phyloP scores from a whole-genome alignment of 1,140 invertebrate species.

The Sipha flava region DNA sequence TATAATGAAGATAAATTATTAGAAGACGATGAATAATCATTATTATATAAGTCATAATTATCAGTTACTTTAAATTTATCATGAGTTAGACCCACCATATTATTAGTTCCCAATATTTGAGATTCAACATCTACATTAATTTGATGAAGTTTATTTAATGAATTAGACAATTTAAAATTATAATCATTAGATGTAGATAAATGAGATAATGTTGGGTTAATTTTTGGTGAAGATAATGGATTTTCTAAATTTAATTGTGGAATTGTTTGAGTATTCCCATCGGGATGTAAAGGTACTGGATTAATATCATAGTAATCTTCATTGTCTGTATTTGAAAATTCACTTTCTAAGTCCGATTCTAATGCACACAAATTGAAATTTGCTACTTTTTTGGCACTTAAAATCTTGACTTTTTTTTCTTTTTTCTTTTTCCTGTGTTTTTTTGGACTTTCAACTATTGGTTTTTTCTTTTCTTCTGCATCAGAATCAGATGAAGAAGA shows the following conservation, averaged over 20 bases:
- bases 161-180: not conserved
- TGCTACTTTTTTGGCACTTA: constrained; percentile 22
- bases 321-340: constrained; percentile 17
- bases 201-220: not conserved
- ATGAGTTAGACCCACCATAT: not conserved
- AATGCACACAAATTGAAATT: constrained; percentile 20
- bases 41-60: not conserved
- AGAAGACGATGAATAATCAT: not conserved
- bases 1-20: not conserved
- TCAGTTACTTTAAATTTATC: not conserved
- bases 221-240: not conserved
- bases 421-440: constrained; percentile 20
- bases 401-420: constrained; percentile 7
- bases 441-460: constrained; percentile 14
- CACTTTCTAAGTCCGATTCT: constrained; percentile 20
- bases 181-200: not conserved
- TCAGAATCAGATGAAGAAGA: constrained; percentile 22
- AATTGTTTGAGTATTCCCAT: not conserved
- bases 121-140: not conserved
- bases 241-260: not conserved
- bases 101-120: not conserved
- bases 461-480: not conserved
- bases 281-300: constrained; percentile 6
- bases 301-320: constrained; percentile 31
- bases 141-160: not conserved